Percentiles rank a stretch among this genome's conserved stretches.
These are phyloP conservation scores for Eristalis arbustorum DNA, from an alignment of 2,888 invertebrate species.

Conservation along the genomic window DNA sequence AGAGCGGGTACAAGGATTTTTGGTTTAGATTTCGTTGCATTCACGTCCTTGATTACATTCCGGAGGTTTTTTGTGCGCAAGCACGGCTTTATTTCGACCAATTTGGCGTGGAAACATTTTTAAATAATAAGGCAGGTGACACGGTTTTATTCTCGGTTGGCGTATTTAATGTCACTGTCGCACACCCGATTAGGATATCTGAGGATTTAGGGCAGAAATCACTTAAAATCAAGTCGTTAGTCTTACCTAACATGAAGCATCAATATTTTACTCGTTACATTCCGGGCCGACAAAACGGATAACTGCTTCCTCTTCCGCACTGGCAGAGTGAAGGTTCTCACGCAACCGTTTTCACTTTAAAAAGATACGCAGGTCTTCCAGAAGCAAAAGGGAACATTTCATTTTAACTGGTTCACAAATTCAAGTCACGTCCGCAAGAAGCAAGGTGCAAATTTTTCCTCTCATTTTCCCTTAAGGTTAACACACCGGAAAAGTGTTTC, in stretches of 20 bases:
- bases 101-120: not conserved
- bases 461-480: conserved; percentile 11
- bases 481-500: conserved; percentile 29
- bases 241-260: not conserved
- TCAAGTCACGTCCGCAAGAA: conserved; percentile 9
- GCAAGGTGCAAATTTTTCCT: not conserved
- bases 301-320: not conserved
- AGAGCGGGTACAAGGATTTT: not conserved
- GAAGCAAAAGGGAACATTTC: not conserved
- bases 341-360: not conserved
- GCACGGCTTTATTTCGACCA: not conserved
- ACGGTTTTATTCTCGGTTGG: no score
- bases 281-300: not conserved
- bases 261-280: not conserved
- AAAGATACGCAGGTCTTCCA: not conserved
- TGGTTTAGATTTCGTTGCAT: not conserved
- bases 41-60: not conserved
- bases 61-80: no score
- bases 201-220: not conserved
- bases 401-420: conserved; percentile 4
- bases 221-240: not conserved
- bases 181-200: not conserved
- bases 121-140: no score
- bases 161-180: no score
- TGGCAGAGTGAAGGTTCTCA: not conserved